These are phyloP conservation scores for Isotomurus palustris DNA, from an alignment of 2,888 invertebrate species.

Conservation along the genomic window DNA sequence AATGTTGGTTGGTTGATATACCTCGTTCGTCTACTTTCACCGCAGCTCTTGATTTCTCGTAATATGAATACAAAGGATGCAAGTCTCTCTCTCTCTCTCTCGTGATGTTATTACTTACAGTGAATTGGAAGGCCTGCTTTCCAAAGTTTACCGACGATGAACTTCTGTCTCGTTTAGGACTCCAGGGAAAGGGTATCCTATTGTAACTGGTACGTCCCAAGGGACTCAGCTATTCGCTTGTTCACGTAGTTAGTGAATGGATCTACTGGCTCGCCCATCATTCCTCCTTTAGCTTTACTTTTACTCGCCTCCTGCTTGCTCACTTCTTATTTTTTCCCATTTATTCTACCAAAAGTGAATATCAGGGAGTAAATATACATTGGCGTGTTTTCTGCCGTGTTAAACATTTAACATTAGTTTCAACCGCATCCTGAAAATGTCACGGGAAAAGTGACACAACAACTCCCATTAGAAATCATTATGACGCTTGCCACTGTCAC, in stretches of 20 bases:
- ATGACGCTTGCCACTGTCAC: neutral
- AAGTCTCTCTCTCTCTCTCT: no score
- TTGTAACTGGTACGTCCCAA: conserved; percentile 34
- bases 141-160: conserved; percentile 22
- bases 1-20: no score
- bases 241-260: no score
- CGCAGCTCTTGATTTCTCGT: no score
- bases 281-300: no score
- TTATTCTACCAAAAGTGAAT: conserved; percentile 16
- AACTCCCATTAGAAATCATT: neutral
- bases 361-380: neutral
- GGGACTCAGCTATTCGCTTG: conserved; percentile 19
- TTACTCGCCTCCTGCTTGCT: no score
- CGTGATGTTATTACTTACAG: no score
- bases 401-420: neutral
- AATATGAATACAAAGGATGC: no score
- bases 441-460: conserved; percentile 8
- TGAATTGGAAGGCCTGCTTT: no score
- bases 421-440: conserved; percentile 2
- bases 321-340: conserved; percentile 11
- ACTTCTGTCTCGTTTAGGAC: conserved; percentile 18
- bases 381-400: neutral
- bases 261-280: conserved; percentile 15
- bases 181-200: conserved; percentile 37
- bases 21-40: no score